These are phyloP conservation scores for Crotalus helleri DNA, from an alignment of 2,113 vertebrate genomes.

Conservation along the genomic window DNA sequence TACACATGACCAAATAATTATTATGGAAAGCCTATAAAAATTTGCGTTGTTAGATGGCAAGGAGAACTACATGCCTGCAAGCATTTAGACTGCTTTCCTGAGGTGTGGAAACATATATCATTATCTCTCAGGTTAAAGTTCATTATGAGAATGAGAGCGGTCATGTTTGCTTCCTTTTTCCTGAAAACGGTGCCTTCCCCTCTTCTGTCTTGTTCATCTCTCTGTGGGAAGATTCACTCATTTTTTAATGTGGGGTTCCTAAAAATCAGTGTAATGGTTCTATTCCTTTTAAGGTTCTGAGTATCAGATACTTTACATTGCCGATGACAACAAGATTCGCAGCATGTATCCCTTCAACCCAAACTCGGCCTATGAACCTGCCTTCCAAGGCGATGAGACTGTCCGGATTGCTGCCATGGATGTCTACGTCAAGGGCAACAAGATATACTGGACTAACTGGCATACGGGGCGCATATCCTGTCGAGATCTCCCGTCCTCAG, in stretches of 20 bases:
- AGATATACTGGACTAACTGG: slow-evolving; percentile 98
- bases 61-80: not conserved
- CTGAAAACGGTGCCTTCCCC: not conserved
- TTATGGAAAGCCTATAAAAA: not conserved
- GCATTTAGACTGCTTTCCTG: not conserved
- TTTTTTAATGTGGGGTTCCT: not conserved
- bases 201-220: not conserved
- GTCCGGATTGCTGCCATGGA: slow-evolving; percentile 97
- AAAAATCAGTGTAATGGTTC: not conserved
- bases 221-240: not conserved
- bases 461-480: slow-evolving; percentile 91
- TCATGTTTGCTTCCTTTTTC: not conserved
- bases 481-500: slow-evolving; percentile 81
- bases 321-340: slow-evolving; percentile 94
- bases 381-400: slow-evolving; percentile 89
- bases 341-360: slow-evolving; percentile 91
- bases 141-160: too few relatives aligned
- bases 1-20: not conserved
- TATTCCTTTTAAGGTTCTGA: slow-evolving; percentile 67
- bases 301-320: slow-evolving; percentile 91
- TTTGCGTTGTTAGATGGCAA: not conserved
- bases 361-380: slow-evolving; percentile 91
- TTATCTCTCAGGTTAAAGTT: not conserved
- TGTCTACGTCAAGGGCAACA: slow-evolving; percentile 88
- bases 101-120: too few relatives aligned